phyloP scores from a whole-genome alignment of 2,113 vertebrate species.

The Leptosomus discolor region DNA sequence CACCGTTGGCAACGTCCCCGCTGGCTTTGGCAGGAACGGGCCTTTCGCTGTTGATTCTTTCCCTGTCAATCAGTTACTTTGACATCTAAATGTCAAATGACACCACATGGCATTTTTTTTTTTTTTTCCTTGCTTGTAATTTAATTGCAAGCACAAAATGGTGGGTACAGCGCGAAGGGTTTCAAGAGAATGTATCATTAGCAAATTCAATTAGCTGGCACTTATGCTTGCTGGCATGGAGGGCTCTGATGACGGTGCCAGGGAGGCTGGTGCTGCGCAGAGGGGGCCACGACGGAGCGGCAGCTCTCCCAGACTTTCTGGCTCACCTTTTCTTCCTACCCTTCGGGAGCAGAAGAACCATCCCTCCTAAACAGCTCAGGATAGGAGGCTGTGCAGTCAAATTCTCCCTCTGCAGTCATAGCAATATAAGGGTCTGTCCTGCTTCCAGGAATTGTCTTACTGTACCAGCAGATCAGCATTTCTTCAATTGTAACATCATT shows the following conservation, averaged over 20 bases:
- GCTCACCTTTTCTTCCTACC: conserved; percentile 21
- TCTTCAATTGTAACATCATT: conserved; percentile 68
- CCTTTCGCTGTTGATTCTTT: conserved; percentile 52
- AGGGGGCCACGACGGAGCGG: not conserved
- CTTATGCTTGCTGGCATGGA: conserved; percentile 66
- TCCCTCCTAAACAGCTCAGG: not conserved
- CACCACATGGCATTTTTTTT: conserved; percentile 40
- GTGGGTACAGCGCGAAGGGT: conserved; percentile 29
- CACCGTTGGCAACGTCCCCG: not conserved
- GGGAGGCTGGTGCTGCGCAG: not conserved
- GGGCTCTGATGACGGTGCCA: conserved; percentile 12
- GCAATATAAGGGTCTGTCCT: conserved; percentile 42
- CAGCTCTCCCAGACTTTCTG: conserved; percentile 20
- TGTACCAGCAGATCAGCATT: conserved; percentile 69
- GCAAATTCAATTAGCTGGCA: conserved; percentile 77
- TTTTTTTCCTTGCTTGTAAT: not conserved
- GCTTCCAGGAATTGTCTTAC: conserved; percentile 70
- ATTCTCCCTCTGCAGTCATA: not conserved
- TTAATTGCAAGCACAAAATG: conserved; percentile 56
- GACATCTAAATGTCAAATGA: conserved; percentile 68
- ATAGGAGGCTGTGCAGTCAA: not conserved
- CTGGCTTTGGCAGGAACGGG: conserved; percentile 50
- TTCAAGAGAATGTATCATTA: conserved; percentile 68
- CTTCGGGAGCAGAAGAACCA: not conserved
- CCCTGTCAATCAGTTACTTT: conserved; percentile 63